A percentile compares a stretch with the other conserved stretches of the same genome.
These are phyloP conservation scores for Zaprionus camerounensis DNA, from an alignment of 1,140 invertebrate genomes.

Conservation along the genomic window DNA sequence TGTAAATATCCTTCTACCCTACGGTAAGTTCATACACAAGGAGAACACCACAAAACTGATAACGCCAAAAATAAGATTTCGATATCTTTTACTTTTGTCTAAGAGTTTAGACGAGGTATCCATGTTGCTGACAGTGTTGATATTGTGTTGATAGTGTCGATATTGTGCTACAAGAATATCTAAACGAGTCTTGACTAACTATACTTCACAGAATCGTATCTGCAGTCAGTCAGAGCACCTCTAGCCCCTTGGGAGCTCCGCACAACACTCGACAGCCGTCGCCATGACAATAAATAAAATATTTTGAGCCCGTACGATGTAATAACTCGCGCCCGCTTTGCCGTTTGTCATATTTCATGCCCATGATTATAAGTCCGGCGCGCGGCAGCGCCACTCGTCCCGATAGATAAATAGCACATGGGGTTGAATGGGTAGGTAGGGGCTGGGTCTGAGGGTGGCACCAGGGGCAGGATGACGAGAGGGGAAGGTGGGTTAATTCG, in stretches of 20 bases:
- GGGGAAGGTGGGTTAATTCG: constrained; percentile 11
- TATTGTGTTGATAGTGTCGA: too few relatives aligned
- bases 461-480: not conserved
- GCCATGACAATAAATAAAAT: constrained; percentile 72
- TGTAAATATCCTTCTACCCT: too few relatives aligned
- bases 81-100: too few relatives aligned
- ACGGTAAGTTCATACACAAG: too few relatives aligned
- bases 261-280: constrained; percentile 20
- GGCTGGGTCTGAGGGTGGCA: constrained; percentile 28
- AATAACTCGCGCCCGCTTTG: constrained; percentile 69
- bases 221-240: not conserved
- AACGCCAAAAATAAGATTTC: too few relatives aligned
- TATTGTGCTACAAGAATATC: too few relatives aligned
- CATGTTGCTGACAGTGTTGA: too few relatives aligned
- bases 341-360: constrained; percentile 77
- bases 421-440: not conserved
- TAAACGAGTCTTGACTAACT: too few relatives aligned
- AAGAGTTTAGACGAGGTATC: too few relatives aligned
- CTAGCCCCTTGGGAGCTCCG: not conserved
- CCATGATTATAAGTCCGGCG: constrained; percentile 42
- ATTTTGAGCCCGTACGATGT: constrained; percentile 77
- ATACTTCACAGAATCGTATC: too few relatives aligned
- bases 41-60: too few relatives aligned
- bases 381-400: constrained; percentile 13
- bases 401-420: constrained; percentile 55